phyloP scores from a whole-genome alignment of 1,140 invertebrate genomes.

The Drosophila pectinifera region DNA sequence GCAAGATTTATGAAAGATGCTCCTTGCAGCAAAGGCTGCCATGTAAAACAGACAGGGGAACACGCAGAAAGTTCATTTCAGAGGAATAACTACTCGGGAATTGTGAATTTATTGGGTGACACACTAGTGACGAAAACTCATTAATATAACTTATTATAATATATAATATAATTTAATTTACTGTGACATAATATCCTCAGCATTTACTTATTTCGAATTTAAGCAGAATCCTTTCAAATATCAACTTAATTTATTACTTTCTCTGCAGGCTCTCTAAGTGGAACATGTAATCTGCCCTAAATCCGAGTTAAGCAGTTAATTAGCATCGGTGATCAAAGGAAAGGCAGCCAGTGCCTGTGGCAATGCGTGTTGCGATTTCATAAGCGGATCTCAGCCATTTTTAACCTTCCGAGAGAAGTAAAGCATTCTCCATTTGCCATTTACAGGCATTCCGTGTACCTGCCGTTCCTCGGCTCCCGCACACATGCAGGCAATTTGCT shows the following conservation, averaged over 20 bases:
- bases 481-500: constrained; percentile 70
- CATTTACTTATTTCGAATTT: too few species aligned
- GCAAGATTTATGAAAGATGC: constrained; percentile 61
- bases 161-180: background rate
- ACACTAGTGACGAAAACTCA: background rate
- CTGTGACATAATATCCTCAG: too few species aligned
- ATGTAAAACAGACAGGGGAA: constrained; percentile 10
- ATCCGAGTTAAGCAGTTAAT: constrained; percentile 55
- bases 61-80: background rate
- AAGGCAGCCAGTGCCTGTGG: constrained; percentile 28
- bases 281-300: constrained; percentile 14
- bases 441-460: constrained; percentile 23
- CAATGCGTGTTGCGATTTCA: constrained; percentile 10
- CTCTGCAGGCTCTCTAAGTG: background rate
- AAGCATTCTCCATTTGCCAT: constrained; percentile 41
- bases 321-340: constrained; percentile 21
- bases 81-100: constrained; percentile 8
- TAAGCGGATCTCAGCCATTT: constrained; percentile 46
- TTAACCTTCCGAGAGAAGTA: constrained; percentile 35
- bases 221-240: too few species aligned
- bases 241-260: too few species aligned
- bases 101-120: background rate
- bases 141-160: background rate
- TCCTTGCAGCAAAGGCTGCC: background rate
- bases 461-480: constrained; percentile 18